Base-by-base conservation (phyloP, 2,797 vertebrate genomes). In the Picus viridis region DNA sequence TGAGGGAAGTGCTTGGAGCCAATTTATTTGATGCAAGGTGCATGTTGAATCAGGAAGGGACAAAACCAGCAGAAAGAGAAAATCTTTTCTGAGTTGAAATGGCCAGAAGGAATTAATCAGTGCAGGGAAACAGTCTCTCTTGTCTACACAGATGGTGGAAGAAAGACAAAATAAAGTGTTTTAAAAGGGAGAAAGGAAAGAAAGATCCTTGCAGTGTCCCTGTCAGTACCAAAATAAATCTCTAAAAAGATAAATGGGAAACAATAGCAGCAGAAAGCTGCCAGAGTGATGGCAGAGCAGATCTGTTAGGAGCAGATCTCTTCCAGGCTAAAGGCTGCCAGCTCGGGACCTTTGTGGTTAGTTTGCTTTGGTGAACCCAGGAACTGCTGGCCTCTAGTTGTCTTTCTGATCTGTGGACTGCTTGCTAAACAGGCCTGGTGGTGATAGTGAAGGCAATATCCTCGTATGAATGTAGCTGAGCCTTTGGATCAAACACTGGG, bases 221-320 rank as follows among this genome's bases (percentile, higher is more conserved):
- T 88, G 70, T 83, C 77, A 86, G 73, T 88, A 83, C 73, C 62
- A 56, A 89, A 81, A 85, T 89, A 89, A 93, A 94, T 91, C 82
- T 87, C 49, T 41, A n/a, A 73, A 72, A 29, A 82, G 61, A 64
- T 57, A 61, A 58, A 30, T 12, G 10, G 51, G 32, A 88, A 92
- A 89, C 84, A 95, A 90, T 61, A 85, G 76, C 2, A 0, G 67
- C 85, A 78, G 80, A 92, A 79, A 88, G 68, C 92, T 95, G 71
- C 61, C 84, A 79, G 59, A 65, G 39, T 0, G 0, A 49, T 89
- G 94, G 90, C 70, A 81, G 64, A 86, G 64, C 77, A 88, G 58
- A 84, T 67, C 63, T 54, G 39, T 87, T 87, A 39, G 68, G 64
- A 93, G 61, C 71, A 81, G 51, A 73, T 81, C 61, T 78, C 24